These are phyloP conservation scores for Scomber colias DNA, from an alignment of 2,113 vertebrate genomes.

Conservation along the genomic window DNA sequence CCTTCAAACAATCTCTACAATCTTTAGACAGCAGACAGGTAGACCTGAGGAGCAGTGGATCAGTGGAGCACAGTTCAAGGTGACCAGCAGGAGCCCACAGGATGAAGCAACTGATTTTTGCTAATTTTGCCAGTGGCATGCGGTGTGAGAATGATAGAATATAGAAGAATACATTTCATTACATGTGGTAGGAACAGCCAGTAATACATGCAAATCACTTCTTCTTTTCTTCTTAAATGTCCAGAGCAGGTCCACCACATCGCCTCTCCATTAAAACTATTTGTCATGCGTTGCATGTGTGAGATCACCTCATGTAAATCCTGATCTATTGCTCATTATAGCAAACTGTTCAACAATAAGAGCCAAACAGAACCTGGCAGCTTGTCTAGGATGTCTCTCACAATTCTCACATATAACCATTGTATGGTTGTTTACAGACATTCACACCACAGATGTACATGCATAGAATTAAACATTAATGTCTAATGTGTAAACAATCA, in stretches of 20 bases:
- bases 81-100: conserved; percentile 22
- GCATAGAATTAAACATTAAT: neutral
- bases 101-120: conserved; percentile 43
- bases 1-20: neutral
- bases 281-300: neutral
- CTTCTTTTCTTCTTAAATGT: neutral
- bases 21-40: neutral
- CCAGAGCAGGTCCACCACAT: neutral
- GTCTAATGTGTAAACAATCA: neutral
- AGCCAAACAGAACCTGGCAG: conserved; percentile 15
- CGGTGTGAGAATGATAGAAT: conserved; percentile 12
- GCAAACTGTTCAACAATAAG: conserved; percentile 6
- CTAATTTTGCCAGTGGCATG: conserved; percentile 53
- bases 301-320: neutral
- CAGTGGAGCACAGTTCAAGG: conserved; percentile 30
- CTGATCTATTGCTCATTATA: neutral
- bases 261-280: neutral
- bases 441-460: conserved; percentile 22
- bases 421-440: conserved; percentile 1
- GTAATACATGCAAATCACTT: neutral
- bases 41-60: conserved; percentile 1
- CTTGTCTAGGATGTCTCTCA: conserved; percentile 11
- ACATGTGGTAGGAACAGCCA: neutral
- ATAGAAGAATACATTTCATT: neutral
- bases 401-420: conserved; percentile 1